Conservation (phyloP, 2,113 vertebrate species). For the Brienomyrus brachyistius region DNA sequence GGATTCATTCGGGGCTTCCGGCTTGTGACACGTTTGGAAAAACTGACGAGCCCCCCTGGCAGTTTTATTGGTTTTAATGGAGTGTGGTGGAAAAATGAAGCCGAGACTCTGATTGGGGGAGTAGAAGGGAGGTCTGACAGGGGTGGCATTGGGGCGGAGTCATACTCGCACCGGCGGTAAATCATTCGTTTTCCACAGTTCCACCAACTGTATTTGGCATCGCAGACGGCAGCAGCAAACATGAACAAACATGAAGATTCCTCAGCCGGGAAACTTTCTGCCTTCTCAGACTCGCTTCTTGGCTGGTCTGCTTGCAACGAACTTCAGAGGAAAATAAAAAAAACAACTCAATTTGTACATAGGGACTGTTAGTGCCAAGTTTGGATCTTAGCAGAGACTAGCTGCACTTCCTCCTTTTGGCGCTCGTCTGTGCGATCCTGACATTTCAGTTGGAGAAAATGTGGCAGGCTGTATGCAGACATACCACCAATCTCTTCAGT, state of each 20-base stretch:
- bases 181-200: background rate
- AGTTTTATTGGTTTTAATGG: background rate
- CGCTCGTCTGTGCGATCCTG: conserved; percentile 20
- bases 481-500: background rate
- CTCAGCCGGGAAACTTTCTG: background rate
- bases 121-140: background rate
- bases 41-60: background rate
- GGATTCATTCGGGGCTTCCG: background rate
- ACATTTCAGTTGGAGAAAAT: conserved; percentile 23
- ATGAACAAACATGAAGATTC: background rate
- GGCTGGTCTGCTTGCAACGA: background rate
- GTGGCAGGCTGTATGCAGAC: background rate
- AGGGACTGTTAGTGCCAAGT: conserved; percentile 31
- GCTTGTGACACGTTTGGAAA: background rate
- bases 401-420: conserved; percentile 19
- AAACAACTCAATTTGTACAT: conserved; percentile 3
- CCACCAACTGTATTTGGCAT: background rate
- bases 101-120: background rate
- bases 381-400: conserved; percentile 35
- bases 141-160: background rate
- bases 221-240: background rate
- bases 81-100: background rate
- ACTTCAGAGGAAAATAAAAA: background rate
- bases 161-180: background rate
- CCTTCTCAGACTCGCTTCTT: background rate